phyloP scores from a whole-genome alignment of 2,797 vertebrate genomes.

The Florisuga fusca region DNA sequence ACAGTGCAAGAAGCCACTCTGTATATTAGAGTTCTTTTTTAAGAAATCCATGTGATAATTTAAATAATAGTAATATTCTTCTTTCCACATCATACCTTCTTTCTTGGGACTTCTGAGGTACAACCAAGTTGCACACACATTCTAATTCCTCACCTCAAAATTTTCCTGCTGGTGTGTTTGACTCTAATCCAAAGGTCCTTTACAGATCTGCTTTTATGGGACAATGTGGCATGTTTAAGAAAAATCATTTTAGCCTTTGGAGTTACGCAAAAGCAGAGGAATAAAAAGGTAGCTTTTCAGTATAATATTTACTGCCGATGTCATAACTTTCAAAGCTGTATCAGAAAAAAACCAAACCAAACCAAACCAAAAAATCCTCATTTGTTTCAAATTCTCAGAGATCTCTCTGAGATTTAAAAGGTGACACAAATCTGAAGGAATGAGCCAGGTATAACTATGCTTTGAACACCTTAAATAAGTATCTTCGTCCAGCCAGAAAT shows the following conservation, averaged over 20 bases:
- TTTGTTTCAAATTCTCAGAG: not conserved
- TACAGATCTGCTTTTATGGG: not conserved
- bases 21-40: not conserved
- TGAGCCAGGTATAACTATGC: not conserved
- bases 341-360: not conserved
- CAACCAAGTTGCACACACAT: not conserved
- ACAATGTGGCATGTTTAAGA: not conserved
- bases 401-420: not conserved
- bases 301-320: not conserved
- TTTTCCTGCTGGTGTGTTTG: not conserved
- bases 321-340: not conserved
- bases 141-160: not conserved
- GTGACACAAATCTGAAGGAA: conserved; percentile 4
- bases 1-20: not conserved
- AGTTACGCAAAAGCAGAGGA: not conserved
- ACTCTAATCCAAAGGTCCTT: conserved; percentile 9
- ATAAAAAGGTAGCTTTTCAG: not conserved
- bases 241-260: not conserved
- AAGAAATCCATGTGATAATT: not conserved
- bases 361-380: no score
- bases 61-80: not conserved
- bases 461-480: not conserved
- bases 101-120: not conserved
- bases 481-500: not conserved
- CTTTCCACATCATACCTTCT: not conserved